Conservation (phyloP, 1,140 invertebrate genomes). For the Tetramorium parvispinum region DNA sequence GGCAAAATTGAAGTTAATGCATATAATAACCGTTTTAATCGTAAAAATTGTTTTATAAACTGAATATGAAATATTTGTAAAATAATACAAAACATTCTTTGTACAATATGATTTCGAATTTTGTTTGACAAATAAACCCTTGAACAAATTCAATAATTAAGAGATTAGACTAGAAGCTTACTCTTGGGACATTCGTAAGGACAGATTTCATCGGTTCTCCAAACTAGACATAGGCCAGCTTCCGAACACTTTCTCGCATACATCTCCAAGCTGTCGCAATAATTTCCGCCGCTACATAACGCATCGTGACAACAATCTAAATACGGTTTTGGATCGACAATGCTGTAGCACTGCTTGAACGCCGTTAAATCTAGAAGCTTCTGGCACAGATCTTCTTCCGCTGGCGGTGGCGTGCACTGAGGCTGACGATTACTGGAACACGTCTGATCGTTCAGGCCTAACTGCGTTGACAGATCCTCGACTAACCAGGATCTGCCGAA, state of each 20-base stretch:
- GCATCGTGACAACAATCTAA: constrained; percentile 90
- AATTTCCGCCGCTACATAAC: constrained; percentile 86
- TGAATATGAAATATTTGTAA: background rate
- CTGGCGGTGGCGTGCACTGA: constrained; percentile 83
- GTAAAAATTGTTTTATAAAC: constrained; percentile 6
- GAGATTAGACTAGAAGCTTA: background rate
- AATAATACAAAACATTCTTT: background rate
- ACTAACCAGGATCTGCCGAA: constrained; percentile 89
- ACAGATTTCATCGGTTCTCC: constrained; percentile 89
- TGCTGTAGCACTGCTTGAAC: constrained; percentile 90
- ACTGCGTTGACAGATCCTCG: constrained; percentile 80
- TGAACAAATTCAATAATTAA: constrained; percentile 14
- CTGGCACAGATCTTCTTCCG: constrained; percentile 88
- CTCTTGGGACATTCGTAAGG: constrained; percentile 87
- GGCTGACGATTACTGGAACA: constrained; percentile 76
- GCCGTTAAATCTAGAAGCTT: constrained; percentile 87
- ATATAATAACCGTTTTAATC: background rate
- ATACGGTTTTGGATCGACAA: constrained; percentile 90
- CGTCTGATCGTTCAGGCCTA: constrained; percentile 67
- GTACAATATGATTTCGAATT: background rate
- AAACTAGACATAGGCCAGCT: constrained; percentile 90
- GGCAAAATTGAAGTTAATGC: constrained; percentile 6
- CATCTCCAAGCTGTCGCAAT: constrained; percentile 89
- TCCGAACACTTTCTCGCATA: constrained; percentile 91
- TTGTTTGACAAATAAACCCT: background rate